These are phyloP conservation scores for Trisateles emortualis DNA, from an alignment of 2,888 invertebrate species.

Conservation along the genomic window DNA sequence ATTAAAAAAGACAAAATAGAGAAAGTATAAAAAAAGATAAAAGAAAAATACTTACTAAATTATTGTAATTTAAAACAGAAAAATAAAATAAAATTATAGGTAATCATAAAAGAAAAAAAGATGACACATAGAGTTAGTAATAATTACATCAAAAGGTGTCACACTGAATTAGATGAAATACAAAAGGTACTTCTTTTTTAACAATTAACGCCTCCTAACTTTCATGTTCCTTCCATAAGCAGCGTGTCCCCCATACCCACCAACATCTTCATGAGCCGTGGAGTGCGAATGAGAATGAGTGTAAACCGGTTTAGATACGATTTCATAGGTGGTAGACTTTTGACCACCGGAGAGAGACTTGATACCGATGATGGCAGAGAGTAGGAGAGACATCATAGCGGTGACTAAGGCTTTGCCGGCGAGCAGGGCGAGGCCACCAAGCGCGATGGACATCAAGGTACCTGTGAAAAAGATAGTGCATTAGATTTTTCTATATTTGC, in stretches of 20 bases:
- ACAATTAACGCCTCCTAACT: constrained; percentile 57
- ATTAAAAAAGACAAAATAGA: background rate
- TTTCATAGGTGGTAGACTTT: constrained; percentile 93
- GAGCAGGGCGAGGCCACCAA: constrained; percentile 91
- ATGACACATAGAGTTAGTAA: background rate
- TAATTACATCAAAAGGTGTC: background rate
- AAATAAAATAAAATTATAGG: too few relatives aligned
- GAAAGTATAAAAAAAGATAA: background rate
- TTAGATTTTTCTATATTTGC: too few relatives aligned
- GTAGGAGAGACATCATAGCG: constrained; percentile 91
- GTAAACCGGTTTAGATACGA: constrained; percentile 93
- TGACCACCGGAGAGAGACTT: constrained; percentile 90
- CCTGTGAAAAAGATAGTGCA: constrained; percentile 71
- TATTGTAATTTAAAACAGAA: too few relatives aligned
- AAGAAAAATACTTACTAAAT: background rate
- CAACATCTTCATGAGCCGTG: constrained; percentile 87
- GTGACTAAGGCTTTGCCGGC: constrained; percentile 95
- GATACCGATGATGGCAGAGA: constrained; percentile 92
- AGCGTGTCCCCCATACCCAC: constrained; percentile 84
- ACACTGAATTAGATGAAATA: background rate
- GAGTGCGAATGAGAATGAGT: constrained; percentile 88
- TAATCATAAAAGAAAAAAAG: background rate
- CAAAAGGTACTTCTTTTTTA: background rate
- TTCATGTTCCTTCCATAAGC: constrained; percentile 83
- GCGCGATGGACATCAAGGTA: constrained; percentile 90